Base-by-base conservation (phyloP, 2,113 vertebrate genomes). In the Myrmecophaga tridactyla region DNA sequence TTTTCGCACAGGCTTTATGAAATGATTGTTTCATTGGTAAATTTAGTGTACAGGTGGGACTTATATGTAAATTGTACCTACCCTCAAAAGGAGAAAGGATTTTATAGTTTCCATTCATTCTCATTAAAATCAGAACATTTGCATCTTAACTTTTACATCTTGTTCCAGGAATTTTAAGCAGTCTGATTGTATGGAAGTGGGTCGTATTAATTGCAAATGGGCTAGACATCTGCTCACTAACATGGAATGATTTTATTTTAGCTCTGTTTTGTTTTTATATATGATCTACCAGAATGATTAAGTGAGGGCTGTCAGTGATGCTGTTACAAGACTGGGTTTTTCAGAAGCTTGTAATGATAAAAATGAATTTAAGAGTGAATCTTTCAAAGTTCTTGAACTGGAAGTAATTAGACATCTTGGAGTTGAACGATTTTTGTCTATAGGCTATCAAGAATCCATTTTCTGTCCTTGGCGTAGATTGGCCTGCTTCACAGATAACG, bases 141-240 rank as follows among this genome's bases (percentile, higher is more conserved):
- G 97, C 95, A 96, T 98, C 94, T 97, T 96, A 97, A 96, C 97
- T 97, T 98, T 98, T 96, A 97, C 97, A 94, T 98, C 94, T 97
- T 94, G 97, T 98, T 98, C 96, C 97, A 97, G 20, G 97, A 97
- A 97, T 97, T 97, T 98, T 97, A 96, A 98, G 90, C 94, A 98
- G 96, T 90, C 96, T 97, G 97, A 95, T 96, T 97, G 94, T 98
- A 95, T 98, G 96, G 96, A 97, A 98, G 96, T 97, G 97, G 96
- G 97, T 96, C 97, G 96, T 97, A 98, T 98, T 98, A 98, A 98
- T 96, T 98, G 96, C 98, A 97, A 92, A 97, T 86, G 97, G 96
- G 76, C 95, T 93, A 97, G 98, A 98, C 98, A 98, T 98, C 98
- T 98, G 98, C 97, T 98, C 96, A 1, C 93, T 96, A 53, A 95